Conservation (phyloP, 2,888 invertebrate species). For the Drosophila antonietae region DNA sequence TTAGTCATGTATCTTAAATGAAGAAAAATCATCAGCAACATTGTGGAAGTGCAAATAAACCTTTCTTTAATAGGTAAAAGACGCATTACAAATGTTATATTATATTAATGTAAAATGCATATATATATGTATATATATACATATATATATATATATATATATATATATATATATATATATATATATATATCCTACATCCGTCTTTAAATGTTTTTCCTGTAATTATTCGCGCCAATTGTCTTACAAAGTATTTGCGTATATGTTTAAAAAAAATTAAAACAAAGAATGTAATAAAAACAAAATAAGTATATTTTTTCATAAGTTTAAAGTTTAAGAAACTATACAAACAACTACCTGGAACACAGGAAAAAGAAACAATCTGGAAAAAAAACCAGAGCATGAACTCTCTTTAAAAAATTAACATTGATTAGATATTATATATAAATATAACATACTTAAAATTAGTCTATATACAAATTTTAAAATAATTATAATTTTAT, state of each 20-base stretch:
- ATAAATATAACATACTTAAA: constrained; percentile 39
- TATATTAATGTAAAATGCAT: constrained; percentile 56
- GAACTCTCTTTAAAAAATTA: constrained; percentile 56
- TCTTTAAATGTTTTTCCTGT: constrained; percentile 21
- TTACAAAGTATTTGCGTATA: constrained; percentile 72
- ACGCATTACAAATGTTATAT: constrained; percentile 65
- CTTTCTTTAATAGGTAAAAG: constrained; percentile 43
- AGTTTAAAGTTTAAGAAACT: constrained; percentile 56
- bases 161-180: too few relatives aligned
- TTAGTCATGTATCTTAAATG: constrained; percentile 54
- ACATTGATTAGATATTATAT: constrained; percentile 55
- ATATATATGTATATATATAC: constrained; percentile 29
- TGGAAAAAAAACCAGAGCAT: constrained; percentile 42
- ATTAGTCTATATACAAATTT: constrained; percentile 44
- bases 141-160: too few relatives aligned
- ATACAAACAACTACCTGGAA: constrained; percentile 75
- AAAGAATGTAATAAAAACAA: constrained; percentile 33
- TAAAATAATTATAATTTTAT: constrained; percentile 69
- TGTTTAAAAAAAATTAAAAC: constrained; percentile 34
- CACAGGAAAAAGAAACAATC: constrained; percentile 27
- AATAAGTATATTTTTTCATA: constrained; percentile 41
- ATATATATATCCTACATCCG: constrained; percentile 18
- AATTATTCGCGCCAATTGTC: constrained; percentile 66
- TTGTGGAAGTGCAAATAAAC: constrained; percentile 41
- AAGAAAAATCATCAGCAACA: constrained; percentile 30